A percentile compares a stretch with the other conserved stretches of the same genome.
Evolutionary conservation across 2,113 vertebrate genomes (phyloP).

Genomic region (Oreotrochilus melanogaster): DNA sequence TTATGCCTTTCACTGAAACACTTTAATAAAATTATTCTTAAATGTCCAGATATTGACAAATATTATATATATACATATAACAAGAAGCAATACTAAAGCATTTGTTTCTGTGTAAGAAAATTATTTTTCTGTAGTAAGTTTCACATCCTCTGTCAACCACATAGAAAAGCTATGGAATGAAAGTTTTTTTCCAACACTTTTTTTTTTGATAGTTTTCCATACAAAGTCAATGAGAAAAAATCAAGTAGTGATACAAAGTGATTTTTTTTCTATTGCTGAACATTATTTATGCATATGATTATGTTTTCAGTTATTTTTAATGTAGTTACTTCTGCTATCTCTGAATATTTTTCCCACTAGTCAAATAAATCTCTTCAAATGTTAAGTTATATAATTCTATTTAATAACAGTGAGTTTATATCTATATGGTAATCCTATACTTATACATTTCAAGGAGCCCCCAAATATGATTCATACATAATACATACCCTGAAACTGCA

Average conservation of each 20-base stretch:
- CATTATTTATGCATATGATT: background rate
- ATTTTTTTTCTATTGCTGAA: background rate
- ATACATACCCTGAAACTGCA: background rate
- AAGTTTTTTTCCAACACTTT: background rate
- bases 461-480: background rate
- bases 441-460: background rate
- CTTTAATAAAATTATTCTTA: background rate
- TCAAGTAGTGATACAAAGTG: background rate
- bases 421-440: background rate
- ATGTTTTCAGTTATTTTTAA: background rate
- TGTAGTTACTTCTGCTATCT: background rate
- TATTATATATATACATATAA: background rate
- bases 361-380: background rate
- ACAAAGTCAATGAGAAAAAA: background rate
- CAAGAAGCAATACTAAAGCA: background rate
- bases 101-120: background rate
- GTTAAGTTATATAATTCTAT: background rate
- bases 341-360: background rate
- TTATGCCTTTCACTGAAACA: background rate
- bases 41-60: background rate
- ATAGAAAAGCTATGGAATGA: background rate
- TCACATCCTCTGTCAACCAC: background rate
- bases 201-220: background rate
- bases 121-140: background rate
- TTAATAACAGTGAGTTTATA: background rate